Percentiles rank a stretch among this genome's conserved stretches.
Conservation (phyloP, 2,797 vertebrate genomes). For the Pseudomugil gertrudae region DNA sequence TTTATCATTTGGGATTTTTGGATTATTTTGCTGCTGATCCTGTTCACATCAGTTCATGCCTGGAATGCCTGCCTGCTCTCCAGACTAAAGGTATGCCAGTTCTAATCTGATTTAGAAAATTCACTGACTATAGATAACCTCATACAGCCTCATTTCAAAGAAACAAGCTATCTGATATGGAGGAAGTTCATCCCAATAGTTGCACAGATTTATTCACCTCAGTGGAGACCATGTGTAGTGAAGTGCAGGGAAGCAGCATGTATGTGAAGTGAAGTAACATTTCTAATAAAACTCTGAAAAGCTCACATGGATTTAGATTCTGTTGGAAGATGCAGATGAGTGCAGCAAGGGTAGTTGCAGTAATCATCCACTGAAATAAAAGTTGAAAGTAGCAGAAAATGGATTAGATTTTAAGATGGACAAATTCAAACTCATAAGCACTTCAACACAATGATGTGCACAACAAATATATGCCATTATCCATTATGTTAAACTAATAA, state of each 20-base stretch:
- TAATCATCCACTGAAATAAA: constrained; percentile 21
- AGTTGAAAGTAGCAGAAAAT: no score
- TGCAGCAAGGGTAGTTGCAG: constrained; percentile 10
- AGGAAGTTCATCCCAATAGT: constrained; percentile 1
- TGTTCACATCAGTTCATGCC: not conserved
- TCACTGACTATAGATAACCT: constrained; percentile 10
- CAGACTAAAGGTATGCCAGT: not conserved
- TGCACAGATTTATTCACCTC: not conserved
- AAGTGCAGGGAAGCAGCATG: not conserved
- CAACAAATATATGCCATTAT: no score
- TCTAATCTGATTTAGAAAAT: not conserved
- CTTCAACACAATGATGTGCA: no score
- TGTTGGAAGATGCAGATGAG: constrained; percentile 20
- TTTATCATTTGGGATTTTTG: no score
- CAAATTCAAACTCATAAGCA: no score
- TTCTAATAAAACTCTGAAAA: constrained; percentile 13
- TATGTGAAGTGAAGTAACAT: constrained; percentile 23
- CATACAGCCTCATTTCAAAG: constrained; percentile 7
- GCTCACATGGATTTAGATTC: constrained; percentile 14
- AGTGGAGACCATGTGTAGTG: not conserved
- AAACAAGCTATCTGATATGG: not conserved
- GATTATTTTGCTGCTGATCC: not conserved
- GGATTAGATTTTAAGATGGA: no score
- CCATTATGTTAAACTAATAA: no score
- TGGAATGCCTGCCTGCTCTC: not conserved